A percentile compares a stretch with the other conserved stretches of the same genome.
Conservation (phyloP, 1,140 invertebrate species). For the Plectrocnemia conspersa region DNA sequence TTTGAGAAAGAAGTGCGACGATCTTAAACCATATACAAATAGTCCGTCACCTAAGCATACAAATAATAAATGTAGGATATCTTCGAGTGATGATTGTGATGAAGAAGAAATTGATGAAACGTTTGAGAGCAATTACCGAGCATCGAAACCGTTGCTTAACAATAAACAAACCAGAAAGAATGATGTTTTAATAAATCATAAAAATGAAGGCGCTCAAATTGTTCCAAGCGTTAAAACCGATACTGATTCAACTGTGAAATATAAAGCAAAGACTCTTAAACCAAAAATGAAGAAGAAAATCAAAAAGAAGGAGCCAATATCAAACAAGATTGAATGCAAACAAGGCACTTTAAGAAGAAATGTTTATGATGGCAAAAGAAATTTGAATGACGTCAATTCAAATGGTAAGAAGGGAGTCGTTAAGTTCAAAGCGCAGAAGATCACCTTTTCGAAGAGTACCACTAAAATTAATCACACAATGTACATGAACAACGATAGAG, state of each 20-base stretch:
- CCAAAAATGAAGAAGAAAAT: conserved; percentile 22
- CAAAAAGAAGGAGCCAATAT: conserved; percentile 12
- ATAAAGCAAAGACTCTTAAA: conserved; percentile 2
- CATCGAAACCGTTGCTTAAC: too few relatives aligned
- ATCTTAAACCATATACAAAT: conserved; percentile 37
- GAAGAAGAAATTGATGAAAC: too few relatives aligned
- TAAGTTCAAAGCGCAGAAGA: conserved; percentile 34
- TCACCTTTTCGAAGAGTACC: conserved; percentile 28
- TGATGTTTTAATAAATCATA: too few relatives aligned
- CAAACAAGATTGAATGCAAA: neutral
- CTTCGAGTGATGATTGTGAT: too few relatives aligned
- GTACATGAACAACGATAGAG: conserved; percentile 46
- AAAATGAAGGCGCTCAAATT: too few relatives aligned
- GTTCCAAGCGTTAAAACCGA: too few relatives aligned
- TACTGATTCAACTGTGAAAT: neutral
- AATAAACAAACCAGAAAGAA: too few relatives aligned
- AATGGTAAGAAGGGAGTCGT: neutral
- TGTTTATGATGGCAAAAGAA: neutral
- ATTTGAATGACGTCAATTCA: neutral
- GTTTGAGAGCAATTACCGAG: too few relatives aligned
- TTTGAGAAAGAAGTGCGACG: conserved; percentile 39
- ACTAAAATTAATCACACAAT: conserved; percentile 31
- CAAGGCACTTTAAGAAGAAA: conserved; percentile 1
- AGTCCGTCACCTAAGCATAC: conserved; percentile 44
- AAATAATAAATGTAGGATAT: too few relatives aligned